Conservation (phyloP, 2,113 vertebrate genomes). For the Xenopus laevis region DNA sequence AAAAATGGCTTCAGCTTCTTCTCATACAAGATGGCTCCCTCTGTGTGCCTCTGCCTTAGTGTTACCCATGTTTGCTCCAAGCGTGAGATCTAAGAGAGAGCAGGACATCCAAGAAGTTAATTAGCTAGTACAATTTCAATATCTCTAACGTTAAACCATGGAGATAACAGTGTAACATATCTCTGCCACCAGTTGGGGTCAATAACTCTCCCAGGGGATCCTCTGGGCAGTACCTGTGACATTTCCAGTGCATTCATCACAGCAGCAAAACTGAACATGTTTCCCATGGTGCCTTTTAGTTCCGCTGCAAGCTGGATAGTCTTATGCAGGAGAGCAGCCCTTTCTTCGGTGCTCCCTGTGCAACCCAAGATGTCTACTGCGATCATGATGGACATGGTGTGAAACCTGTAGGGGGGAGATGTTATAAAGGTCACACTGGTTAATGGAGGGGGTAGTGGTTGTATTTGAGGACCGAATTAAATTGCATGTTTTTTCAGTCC, state of each 20-base stretch:
- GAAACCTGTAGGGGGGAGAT: conserved; percentile 70
- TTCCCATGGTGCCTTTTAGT: conserved; percentile 91
- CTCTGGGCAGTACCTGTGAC: conserved; percentile 74
- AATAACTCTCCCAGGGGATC: too few species aligned
- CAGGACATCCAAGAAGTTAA: too few species aligned
- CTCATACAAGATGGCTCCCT: conserved; percentile 91
- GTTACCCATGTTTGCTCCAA: conserved; percentile 94
- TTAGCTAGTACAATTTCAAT: too few species aligned
- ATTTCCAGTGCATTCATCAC: conserved; percentile 95
- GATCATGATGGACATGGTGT: conserved; percentile 97
- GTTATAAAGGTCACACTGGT: too few species aligned
- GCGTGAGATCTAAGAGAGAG: conserved; percentile 76
- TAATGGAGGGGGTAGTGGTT: too few species aligned
- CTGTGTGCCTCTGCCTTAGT: conserved; percentile 89
- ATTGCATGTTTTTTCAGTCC: too few species aligned
- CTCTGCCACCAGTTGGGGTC: too few species aligned
- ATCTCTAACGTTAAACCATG: too few species aligned
- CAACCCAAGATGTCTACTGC: conserved; percentile 94
- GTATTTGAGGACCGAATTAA: too few species aligned
- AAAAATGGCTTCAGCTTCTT: conserved; percentile 97
- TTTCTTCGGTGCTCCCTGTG: conserved; percentile 87
- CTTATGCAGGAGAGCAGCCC: conserved; percentile 89
- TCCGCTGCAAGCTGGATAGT: conserved; percentile 94
- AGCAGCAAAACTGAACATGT: conserved; percentile 95
- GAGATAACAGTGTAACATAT: too few species aligned